Evolutionary conservation across 64 coral and sea anemone species (phyloP), one percentile per base, ranked within the genome.

Genomic region (Actinia tenebrosa): DNA sequence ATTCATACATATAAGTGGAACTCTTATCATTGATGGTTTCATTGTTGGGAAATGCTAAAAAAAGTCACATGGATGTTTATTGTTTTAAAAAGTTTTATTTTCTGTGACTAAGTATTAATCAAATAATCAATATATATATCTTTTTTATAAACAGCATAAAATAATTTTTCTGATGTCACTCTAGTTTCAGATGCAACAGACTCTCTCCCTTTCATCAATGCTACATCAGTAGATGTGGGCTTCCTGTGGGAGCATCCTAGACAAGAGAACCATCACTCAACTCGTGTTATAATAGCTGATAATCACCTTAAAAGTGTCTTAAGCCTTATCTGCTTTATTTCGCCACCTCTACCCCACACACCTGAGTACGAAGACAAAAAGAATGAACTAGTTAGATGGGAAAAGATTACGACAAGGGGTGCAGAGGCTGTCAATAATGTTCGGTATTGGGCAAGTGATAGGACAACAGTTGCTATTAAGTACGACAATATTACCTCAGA

Each of bases 171-270:
- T 75, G 11, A 42, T 75, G 10, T 75, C n/a, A 42, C 25, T 42
- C 25, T 69, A 69, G 64, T n/a, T 14, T 27, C 13, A 30, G 25
- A 27, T 75, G 27, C 25, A 75, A 15, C 69, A 75, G 69, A 10
- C 14, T 75, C 69, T 75, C 69, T 75, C 11, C 69, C 69, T 0
- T 30, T 75, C 14, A 42, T 86, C n/a, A 91, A 91, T 91, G 84
- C 56, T 13, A 86, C 84, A 8, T 91, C 89, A 60, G 55, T 91
- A 8, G 46, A 91, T 50, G 89, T 91, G 43, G 89, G 89, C 13
- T 91, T 78, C 78, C 63, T 91, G 63, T 91, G 83, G 84, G 89
- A 91, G 0, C 30, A 80, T 80, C 89, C 89, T 86, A 26, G 78
- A 25, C 55, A 19, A 45, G 84, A 91, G 81, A 86, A 91, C 63